These are phyloP conservation scores for Panagrolaimus sp. DNA, from an alignment of 1,140 invertebrate species.

Conservation along the genomic window DNA sequence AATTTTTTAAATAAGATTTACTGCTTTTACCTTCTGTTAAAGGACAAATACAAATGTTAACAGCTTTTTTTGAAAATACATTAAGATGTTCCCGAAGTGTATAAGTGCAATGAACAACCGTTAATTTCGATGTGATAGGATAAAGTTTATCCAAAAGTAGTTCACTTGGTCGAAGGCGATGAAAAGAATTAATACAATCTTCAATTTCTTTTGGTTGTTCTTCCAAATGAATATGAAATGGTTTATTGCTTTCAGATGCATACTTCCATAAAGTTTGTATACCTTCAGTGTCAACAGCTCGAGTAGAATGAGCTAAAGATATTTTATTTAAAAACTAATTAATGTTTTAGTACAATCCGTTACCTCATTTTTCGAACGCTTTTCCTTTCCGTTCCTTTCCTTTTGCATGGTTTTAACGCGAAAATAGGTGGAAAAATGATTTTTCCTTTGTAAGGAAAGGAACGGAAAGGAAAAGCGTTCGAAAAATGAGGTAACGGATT, in stretches of 20 bases:
- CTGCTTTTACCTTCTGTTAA: conserved; percentile 43
- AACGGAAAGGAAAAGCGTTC: too few relatives aligned
- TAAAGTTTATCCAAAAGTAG: conserved; percentile 24
- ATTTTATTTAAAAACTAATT: too few relatives aligned
- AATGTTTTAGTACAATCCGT: too few relatives aligned
- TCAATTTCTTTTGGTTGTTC: conserved; percentile 53
- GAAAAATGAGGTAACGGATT: not conserved
- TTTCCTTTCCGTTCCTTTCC: too few relatives aligned
- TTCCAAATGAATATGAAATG: conserved; percentile 55
- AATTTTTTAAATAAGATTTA: not conserved
- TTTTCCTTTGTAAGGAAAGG: too few relatives aligned
- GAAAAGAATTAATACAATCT: conserved; percentile 26
- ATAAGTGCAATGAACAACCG: conserved; percentile 47
- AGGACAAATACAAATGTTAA: conserved; percentile 52
- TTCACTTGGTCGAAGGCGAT: conserved; percentile 19
- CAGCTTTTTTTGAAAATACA: conserved; percentile 22
- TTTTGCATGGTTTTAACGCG: too few relatives aligned
- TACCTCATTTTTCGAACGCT: too few relatives aligned
- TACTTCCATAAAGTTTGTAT: conserved; percentile 37
- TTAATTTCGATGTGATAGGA: not conserved
- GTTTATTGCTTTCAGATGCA: conserved; percentile 26
- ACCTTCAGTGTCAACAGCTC: conserved; percentile 41
- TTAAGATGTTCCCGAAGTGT: conserved; percentile 27
- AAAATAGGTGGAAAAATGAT: too few relatives aligned
- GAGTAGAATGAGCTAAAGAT: conserved; percentile 55